Evolutionary conservation across 2,797 vertebrate species (phyloP).

Genomic region (Eutrigla gurnardus): DNA sequence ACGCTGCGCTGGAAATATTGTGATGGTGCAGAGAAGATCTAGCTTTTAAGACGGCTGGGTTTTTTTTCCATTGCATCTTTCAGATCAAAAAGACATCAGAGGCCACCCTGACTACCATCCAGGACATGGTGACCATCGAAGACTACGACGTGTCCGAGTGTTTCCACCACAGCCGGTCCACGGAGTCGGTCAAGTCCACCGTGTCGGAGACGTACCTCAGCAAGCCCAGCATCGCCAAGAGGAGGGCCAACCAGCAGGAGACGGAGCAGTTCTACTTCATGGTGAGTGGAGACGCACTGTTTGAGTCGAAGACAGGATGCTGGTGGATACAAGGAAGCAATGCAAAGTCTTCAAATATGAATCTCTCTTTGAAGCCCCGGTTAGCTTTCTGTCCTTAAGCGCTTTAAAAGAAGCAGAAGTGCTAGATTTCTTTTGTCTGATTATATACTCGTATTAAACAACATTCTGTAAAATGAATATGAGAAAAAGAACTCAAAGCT

Average conservation of each 20-base stretch:
- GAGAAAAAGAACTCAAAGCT: slow-evolving; percentile 3
- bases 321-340: background rate
- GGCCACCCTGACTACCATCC: slow-evolving; percentile 97
- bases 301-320: background rate
- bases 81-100: slow-evolving; percentile 99
- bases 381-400: slow-evolving; percentile 3
- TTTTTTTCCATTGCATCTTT: background rate
- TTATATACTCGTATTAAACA: slow-evolving; percentile 1
- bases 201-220: slow-evolving; percentile 98
- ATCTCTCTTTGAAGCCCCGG: background rate
- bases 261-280: slow-evolving; percentile 99
- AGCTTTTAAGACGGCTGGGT: slow-evolving; percentile 23
- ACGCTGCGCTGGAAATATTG: background rate
- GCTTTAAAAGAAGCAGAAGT: slow-evolving; percentile 16
- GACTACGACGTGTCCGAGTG: slow-evolving; percentile 98
- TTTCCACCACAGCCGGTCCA: slow-evolving; percentile 98
- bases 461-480: background rate
- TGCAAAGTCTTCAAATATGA: background rate
- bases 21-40: slow-evolving; percentile 15
- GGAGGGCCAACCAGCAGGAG: slow-evolving; percentile 98
- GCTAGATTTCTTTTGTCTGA: background rate
- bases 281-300: slow-evolving; percentile 78
- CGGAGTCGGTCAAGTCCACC: slow-evolving; percentile 96
- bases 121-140: slow-evolving; percentile 99
- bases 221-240: slow-evolving; percentile 98